phyloP scores from a whole-genome alignment of 2,113 vertebrate genomes.

The Chascanopsetta lugubris region DNA sequence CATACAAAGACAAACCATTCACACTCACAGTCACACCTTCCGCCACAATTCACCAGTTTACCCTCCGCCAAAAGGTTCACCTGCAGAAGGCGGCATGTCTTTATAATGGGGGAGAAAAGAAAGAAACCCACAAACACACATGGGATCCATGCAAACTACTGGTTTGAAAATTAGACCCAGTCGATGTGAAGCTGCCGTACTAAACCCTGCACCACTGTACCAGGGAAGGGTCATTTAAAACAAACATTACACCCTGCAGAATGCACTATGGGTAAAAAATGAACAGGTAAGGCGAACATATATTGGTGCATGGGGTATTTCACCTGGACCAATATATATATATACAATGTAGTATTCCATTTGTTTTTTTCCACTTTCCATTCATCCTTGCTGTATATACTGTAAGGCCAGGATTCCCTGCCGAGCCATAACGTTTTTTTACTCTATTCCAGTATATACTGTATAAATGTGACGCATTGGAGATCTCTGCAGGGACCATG shows the following conservation, averaged over 20 bases:
- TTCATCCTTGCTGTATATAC: constrained; percentile 5
- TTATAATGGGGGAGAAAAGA: too few relatives aligned
- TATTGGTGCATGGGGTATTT: background rate
- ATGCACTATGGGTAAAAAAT: background rate
- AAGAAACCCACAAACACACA: too few relatives aligned
- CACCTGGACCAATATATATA: background rate
- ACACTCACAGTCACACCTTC: too few relatives aligned
- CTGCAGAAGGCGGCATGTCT: too few relatives aligned
- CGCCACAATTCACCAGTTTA: too few relatives aligned
- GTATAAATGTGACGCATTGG: constrained; percentile 9
- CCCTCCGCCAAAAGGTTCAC: too few relatives aligned
- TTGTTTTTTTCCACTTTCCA: background rate
- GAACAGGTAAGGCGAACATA: background rate
- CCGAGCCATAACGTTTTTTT: constrained; percentile 5
- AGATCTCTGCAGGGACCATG: constrained; percentile 35
- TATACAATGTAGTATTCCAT: background rate
- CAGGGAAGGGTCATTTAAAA: background rate
- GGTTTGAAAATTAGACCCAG: too few relatives aligned
- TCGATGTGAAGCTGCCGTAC: too few relatives aligned
- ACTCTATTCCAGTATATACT: constrained; percentile 14
- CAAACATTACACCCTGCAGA: background rate
- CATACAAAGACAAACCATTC: too few relatives aligned
- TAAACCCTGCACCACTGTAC: too few relatives aligned
- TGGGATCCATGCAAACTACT: too few relatives aligned
- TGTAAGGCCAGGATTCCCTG: constrained; percentile 10